Conservation (phyloP, 2,113 vertebrate species). For the Podilymbus podiceps region DNA sequence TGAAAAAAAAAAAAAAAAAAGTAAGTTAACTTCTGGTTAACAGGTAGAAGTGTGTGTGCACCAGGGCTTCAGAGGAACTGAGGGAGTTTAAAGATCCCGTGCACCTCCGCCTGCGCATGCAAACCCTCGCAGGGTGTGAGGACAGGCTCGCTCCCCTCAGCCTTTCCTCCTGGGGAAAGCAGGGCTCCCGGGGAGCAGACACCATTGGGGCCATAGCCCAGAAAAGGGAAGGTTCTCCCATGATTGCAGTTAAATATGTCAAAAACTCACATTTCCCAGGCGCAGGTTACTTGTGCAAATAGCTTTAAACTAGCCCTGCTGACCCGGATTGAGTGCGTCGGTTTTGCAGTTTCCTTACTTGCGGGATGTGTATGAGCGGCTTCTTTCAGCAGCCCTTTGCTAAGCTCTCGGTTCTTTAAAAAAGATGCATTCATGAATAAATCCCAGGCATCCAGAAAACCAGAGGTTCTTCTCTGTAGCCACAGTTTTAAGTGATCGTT, state of each 20-base stretch:
- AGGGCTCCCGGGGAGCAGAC: not conserved
- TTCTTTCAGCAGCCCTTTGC: not conserved
- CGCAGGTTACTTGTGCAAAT: not conserved
- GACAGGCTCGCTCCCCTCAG: not conserved
- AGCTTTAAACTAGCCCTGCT: not conserved
- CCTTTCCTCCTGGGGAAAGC: not conserved
- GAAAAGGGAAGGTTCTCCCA: not conserved
- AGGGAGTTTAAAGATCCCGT: not conserved
- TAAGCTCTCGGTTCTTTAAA: not conserved
- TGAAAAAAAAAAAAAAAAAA: not conserved
- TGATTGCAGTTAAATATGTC: not conserved
- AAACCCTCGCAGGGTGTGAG: not conserved
- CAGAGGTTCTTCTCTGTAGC: not conserved
- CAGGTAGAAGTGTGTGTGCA: not conserved
- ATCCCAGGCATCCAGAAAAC: not conserved
- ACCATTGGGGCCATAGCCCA: no score
- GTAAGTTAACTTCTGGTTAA: not conserved
- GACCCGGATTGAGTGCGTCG: not conserved
- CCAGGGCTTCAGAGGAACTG: not conserved
- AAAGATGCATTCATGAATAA: accelerated
- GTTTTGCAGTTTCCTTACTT: not conserved
- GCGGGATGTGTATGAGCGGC: not conserved
- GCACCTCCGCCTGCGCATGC: not conserved
- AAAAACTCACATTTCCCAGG: not conserved
- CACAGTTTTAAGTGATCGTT: not conserved